These are phyloP conservation scores for Marmota monax DNA, from an alignment of 2,113 vertebrate species.

Conservation along the genomic window DNA sequence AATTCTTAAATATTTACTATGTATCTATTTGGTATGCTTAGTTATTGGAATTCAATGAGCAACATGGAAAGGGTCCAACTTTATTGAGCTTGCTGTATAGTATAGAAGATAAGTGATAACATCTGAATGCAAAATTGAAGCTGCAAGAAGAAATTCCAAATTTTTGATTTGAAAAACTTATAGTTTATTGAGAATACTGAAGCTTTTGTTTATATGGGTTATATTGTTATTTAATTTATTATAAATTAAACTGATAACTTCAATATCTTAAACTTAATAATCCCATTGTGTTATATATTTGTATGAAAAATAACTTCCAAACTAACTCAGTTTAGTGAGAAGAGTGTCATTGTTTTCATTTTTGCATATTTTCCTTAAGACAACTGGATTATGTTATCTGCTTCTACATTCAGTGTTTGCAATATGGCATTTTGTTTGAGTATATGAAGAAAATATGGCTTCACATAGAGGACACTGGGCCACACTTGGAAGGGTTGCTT, in stretches of 20 bases:
- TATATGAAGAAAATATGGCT: neutral
- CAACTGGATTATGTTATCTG: neutral
- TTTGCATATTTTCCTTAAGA: neutral
- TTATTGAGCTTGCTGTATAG: neutral
- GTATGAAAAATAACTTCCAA: neutral
- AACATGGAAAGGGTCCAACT: neutral
- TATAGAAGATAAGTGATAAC: neutral
- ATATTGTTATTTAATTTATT: neutral
- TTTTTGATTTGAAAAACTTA: neutral
- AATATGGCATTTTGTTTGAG: neutral
- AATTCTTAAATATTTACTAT: neutral
- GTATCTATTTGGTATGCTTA: neutral
- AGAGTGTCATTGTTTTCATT: neutral
- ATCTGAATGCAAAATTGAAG: neutral
- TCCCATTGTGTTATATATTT: neutral
- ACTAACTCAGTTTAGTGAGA: neutral
- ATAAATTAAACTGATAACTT: neutral
- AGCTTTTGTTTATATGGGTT: neutral
- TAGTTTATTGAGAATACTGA: neutral
- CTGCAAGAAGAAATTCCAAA: neutral
- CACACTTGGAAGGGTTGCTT: neutral
- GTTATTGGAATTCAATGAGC: neutral
- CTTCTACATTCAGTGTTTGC: neutral
- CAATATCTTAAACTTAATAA: neutral
- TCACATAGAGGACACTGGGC: neutral